Conservation (phyloP, 2,113 vertebrate genomes). For the Cygnus buccinator region DNA sequence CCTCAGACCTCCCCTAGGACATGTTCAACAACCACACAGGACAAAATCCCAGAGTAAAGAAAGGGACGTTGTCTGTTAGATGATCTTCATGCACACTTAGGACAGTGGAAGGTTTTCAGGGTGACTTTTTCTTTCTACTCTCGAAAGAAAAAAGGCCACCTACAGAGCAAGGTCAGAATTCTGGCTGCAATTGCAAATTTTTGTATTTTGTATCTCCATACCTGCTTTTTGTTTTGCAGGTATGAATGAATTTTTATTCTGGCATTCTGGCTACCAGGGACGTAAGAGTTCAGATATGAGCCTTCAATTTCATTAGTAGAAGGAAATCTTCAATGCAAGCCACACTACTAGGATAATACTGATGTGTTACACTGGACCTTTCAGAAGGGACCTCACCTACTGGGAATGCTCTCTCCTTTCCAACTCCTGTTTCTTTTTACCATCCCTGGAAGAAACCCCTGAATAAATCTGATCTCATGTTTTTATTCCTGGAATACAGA, state of each 20-base stretch:
- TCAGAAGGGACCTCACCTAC: background rate
- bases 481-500: background rate
- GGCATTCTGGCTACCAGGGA: background rate
- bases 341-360: background rate
- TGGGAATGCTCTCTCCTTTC: background rate
- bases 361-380: background rate
- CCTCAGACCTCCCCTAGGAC: background rate
- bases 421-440: background rate
- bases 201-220: background rate
- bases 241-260: background rate
- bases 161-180: background rate
- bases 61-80: no score
- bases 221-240: background rate
- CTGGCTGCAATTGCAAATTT: background rate
- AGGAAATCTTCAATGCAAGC: background rate
- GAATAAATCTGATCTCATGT: background rate
- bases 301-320: background rate
- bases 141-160: background rate
- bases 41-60: background rate
- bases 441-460: background rate
- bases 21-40: accelerated
- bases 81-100: background rate
- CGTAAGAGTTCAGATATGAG: background rate
- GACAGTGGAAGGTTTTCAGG: background rate
- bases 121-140: accelerated